phyloP scores from a whole-genome alignment of 2,113 vertebrate genomes.

The Pseudorhombus dupliciocellatus region DNA sequence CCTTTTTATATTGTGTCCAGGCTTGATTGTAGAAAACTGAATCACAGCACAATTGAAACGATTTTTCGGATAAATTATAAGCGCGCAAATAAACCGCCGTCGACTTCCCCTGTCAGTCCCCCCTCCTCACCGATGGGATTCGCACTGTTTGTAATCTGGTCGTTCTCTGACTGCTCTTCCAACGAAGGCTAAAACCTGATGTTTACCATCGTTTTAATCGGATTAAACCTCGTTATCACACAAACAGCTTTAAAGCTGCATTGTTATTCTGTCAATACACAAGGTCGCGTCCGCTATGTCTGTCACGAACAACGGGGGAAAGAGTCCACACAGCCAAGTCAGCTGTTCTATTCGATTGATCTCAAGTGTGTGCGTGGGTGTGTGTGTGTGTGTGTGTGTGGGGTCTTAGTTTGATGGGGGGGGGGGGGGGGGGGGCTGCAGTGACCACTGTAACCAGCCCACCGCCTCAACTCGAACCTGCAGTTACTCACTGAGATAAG shows the following conservation, averaged over 20 bases:
- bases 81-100: neutral
- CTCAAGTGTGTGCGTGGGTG: constrained; percentile 5
- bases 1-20: neutral
- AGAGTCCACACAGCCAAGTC: neutral
- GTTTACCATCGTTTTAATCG: neutral
- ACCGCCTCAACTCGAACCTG: neutral
- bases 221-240: neutral
- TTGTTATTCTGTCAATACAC: neutral
- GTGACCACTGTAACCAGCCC: neutral
- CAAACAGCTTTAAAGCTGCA: constrained; percentile 5
- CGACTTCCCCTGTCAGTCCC: neutral
- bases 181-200: neutral
- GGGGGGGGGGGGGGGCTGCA: too few relatives aligned
- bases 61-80: neutral
- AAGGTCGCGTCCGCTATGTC: neutral
- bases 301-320: neutral
- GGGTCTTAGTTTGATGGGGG: too few relatives aligned
- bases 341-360: neutral
- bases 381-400: too few relatives aligned
- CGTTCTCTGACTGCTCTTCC: neutral
- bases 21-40: neutral
- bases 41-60: neutral
- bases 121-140: neutral
- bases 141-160: neutral
- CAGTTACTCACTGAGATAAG: neutral